Base-by-base conservation (phyloP, 2,113 vertebrate species). In the Scophthalmus maximus region DNA sequence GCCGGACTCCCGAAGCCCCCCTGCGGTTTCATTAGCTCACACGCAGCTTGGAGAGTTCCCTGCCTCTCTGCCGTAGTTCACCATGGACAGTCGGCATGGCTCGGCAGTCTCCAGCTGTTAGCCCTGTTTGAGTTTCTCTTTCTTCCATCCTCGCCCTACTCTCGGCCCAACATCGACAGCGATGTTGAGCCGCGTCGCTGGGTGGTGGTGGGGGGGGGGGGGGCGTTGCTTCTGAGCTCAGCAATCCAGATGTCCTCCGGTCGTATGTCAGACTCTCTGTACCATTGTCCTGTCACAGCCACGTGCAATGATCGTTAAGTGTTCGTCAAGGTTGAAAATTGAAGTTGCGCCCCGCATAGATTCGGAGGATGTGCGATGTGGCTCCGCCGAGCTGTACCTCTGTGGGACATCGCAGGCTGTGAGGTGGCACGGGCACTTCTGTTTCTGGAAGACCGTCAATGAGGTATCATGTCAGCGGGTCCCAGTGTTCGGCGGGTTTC, bases 11-110 rank as follows among this genome's bases (percentile, higher is more conserved):
- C 8, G 2, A 67, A 57, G 34, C 52, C 32, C 86, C 76, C 84
- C 78, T 22, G 72, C 49, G 80, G 85, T 79, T 89, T 89, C 60
- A 80, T 90, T 81, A 91, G 76, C 69, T 87, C 76, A 46, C 55
- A 56, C 52, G 73, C 42, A 76, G 67, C 56, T 57, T n/a, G 61
- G 57, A 70, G 66, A 75, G 67, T 40, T 72, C 65, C n/a, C 72
- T 77, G 69, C 71, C 70, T 20, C 83, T 49, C 32, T 55, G 64
- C 65, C 66, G 22, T 44, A 64, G 18, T 34, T 27, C 47, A 63
- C 26, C 27, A 50, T 36, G 23, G 63, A 69, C 81, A 73, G 25
- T 53, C 66, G 50, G 63, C 40, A 20, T 3, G 44, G 23, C 27
- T 63, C 58, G 79, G 8, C 53, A 59, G 58, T 70, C 61, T 79